Evolutionary conservation across 2,797 vertebrate species (phyloP).

Genomic region (Gymnodraco acuticeps): DNA sequence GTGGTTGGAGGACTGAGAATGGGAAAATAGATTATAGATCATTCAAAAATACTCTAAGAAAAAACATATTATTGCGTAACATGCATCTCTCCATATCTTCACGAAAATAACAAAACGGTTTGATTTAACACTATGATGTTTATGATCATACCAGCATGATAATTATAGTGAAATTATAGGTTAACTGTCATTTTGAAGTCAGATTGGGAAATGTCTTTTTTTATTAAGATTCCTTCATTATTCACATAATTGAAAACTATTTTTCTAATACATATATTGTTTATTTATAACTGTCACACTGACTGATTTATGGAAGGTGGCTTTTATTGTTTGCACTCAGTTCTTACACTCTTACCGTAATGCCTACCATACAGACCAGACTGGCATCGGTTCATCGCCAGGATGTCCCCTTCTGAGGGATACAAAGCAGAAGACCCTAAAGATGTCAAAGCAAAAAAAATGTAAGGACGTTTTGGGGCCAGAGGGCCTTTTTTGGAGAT

Average conservation of each 20-base stretch:
- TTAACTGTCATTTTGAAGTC: not conserved
- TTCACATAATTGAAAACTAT: not conserved
- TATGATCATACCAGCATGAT: not conserved
- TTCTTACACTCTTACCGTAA: not conserved
- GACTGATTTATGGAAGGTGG: not conserved
- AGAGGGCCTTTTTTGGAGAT: too few species aligned
- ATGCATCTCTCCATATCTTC: not conserved
- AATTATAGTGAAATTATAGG: too few species aligned
- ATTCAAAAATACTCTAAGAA: not conserved
- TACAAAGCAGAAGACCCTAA: too few species aligned
- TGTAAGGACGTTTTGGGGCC: too few species aligned
- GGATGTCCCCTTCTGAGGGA: too few species aligned
- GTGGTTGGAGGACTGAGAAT: constrained; percentile 92
- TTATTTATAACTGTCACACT: not conserved
- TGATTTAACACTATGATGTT: not conserved
- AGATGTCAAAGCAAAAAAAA: not conserved
- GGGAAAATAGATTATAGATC: not conserved
- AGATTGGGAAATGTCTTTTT: not conserved
- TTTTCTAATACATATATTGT: not conserved
- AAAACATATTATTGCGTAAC: too few species aligned
- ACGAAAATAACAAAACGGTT: not conserved
- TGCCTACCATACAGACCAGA: not conserved
- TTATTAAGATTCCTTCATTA: not conserved
- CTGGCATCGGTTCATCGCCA: not conserved
- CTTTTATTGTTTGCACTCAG: not conserved